Evolutionary conservation across 2,888 invertebrate species (phyloP), one percentile per base, ranked within the genome.

Genomic region (Automeris io): DNA sequence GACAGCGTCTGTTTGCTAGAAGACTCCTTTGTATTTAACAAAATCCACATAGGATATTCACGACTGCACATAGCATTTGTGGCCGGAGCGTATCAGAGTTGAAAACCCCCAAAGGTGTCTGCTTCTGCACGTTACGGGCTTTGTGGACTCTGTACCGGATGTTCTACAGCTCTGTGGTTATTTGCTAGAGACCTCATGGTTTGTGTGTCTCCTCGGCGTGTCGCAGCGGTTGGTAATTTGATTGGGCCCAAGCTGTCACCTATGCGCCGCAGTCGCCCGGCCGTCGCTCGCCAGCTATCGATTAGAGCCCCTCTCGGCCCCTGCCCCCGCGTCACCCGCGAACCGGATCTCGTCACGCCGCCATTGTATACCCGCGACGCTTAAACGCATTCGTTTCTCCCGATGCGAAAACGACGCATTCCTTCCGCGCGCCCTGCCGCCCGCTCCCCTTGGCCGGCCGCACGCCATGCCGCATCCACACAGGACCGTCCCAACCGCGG

Each of bases 381-480:
- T 85, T 85, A 83, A 83, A 83, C 85, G 85, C 85, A 86, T 86
- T 86, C 85, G 85, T 85, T 86, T 86, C 85, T 86, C 85, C 85
- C 83, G 83, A 85, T 86, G 85, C 85, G 85, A 86, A 85, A 85
- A 85, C 85, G 85, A 85, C 85, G 85, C 85, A 85, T 85, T 85
- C 85, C 85, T 85, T 85, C 85, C 85, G 80, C 80, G 76, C 82
- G 75, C 73, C 74, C 75, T 64, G 70, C 71, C 67, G 58, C 73
- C 73, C 70, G 54, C 58, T 61, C 73, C 73, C 70, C 70, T 61
- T 70, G 61, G 53, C 60, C 64, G 61, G 54, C 64, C 63, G 61
- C 57, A 48, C 60, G 67, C 63, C 64, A 54, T 70, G 57, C 60
- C 66, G 64, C 67, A 48, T 47, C 16, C 46, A 49, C 60, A 57